Base-by-base conservation (phyloP, 1,140 invertebrate species). In the Magallana gigas region DNA sequence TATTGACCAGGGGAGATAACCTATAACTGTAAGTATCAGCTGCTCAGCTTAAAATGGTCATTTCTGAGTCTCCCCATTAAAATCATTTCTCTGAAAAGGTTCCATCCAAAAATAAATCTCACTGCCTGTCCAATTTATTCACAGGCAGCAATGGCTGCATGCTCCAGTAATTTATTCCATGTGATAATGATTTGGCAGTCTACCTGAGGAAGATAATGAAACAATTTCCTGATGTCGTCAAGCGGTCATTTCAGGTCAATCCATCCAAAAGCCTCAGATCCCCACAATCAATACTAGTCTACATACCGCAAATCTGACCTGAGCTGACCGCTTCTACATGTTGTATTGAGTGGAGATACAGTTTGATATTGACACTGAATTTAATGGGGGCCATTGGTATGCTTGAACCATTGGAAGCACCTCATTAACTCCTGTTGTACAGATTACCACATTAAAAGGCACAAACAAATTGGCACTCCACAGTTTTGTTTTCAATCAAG, bases 151-250 rank as follows among this genome's bases (percentile, higher is more conserved):
- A 12, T 76, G 68, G 23, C 68, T 36, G 23, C 23, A 18, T 76
- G 9, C 23, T 36, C 23, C 29, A 29, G 18, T 76, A 76, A 76
- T 76, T 76, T 76, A 76, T 76, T 76, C 68, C 68, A 76, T 76
- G 68, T 76, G 68, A 76, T 76, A 76, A 76, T 76, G 68, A 29
- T 29, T 76, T 76, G 68, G 68, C 68, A 76, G 68, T 76, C 18
- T 76, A 76, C 68, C 68, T 76, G 68, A 76, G 68, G 36, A 29
- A 36, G 68, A 76, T 76, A 76, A 76, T 76, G 68, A 76, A 76
- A 76, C 68, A 76, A 76, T 76, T 76, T 76, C 68, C 68, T 76
- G 29, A 29, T 76, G 68, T 76, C 68, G 68, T 76, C 68, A 76
- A 29, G 68, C 68, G 68, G 68, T 76, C 68, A 76, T 76, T 76